phyloP scores from a whole-genome alignment of 92 coral and sea anemone species.

The Palythoa grandis region DNA sequence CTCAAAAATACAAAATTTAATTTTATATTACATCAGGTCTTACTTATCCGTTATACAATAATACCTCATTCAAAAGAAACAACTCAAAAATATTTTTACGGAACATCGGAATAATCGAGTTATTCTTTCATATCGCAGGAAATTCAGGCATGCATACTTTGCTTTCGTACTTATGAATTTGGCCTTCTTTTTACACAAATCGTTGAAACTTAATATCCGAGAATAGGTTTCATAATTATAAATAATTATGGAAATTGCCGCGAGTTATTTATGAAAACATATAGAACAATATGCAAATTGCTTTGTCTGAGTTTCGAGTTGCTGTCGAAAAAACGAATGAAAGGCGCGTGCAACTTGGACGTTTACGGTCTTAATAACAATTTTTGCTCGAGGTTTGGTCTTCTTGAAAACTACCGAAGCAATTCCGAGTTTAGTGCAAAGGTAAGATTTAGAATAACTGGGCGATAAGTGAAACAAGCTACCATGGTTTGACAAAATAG shows the following conservation, averaged over 20 bases:
- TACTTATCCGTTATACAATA: too few relatives aligned
- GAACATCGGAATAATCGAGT: too few relatives aligned
- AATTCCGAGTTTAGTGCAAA: neutral
- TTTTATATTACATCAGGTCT: too few relatives aligned
- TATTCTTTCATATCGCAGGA: too few relatives aligned
- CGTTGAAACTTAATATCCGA: neutral
- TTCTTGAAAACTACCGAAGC: neutral
- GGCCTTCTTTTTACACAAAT: neutral
- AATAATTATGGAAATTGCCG: conserved; percentile 42
- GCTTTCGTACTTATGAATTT: too few relatives aligned
- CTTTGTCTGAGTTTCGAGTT: conserved; percentile 30
- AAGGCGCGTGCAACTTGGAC: neutral
- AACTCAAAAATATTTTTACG: too few relatives aligned
- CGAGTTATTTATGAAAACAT: neutral
- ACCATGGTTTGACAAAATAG: neutral
- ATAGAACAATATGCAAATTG: conserved; percentile 38
- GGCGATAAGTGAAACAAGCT: neutral
- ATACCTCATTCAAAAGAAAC: too few relatives aligned
- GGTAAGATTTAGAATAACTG: neutral
- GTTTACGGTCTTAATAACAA: neutral
- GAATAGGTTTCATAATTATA: neutral
- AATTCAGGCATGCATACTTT: too few relatives aligned
- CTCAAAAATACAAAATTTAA: too few relatives aligned
- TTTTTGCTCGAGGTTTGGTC: neutral
- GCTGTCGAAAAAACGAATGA: conserved; percentile 4